Percentiles rank a stretch among this genome's conserved stretches.
These are phyloP conservation scores for Sminthurinus aureus DNA, from an alignment of 2,888 invertebrate species.

Conservation along the genomic window DNA sequence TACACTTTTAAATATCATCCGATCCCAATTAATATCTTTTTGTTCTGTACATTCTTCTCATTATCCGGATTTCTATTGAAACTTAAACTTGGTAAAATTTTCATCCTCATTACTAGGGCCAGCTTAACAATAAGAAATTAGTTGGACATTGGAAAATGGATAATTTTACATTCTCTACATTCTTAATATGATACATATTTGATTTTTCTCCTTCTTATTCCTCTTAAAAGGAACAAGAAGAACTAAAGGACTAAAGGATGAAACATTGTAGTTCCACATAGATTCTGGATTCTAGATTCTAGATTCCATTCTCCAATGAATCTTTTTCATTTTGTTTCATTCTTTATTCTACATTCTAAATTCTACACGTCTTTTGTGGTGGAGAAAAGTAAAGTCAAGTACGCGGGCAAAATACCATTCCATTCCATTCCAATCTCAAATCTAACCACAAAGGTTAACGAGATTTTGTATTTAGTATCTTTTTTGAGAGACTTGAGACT, in stretches of 20 bases:
- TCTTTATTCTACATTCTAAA: neutral
- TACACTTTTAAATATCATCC: no score
- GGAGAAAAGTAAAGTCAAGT: neutral
- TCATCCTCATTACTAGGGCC: neutral
- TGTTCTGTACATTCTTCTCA: no score
- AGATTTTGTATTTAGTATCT: slow-evolving; percentile 41
- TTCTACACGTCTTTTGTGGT: slow-evolving; percentile 3
- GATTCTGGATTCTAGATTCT: no score
- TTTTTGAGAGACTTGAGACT: no score
- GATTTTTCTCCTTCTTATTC: neutral
- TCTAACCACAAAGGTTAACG: slow-evolving; percentile 48
- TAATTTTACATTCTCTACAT: neutral
- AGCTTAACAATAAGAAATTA: neutral
- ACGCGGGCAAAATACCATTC: slow-evolving; percentile 31
- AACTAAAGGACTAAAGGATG: neutral
- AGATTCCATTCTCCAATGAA: neutral
- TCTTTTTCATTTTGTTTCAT: neutral
- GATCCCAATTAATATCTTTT: no score
- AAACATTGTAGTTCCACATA: neutral
- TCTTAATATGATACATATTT: neutral
- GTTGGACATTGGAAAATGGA: neutral
- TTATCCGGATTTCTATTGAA: no score
- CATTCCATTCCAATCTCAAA: slow-evolving; percentile 28
- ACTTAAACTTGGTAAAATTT: no score
- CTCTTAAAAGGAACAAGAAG: neutral